Percentiles rank a stretch among this genome's conserved stretches.
These are phyloP conservation scores for Hirtodrosophila cameraria DNA, from an alignment of 2,888 invertebrate species.

Conservation along the genomic window DNA sequence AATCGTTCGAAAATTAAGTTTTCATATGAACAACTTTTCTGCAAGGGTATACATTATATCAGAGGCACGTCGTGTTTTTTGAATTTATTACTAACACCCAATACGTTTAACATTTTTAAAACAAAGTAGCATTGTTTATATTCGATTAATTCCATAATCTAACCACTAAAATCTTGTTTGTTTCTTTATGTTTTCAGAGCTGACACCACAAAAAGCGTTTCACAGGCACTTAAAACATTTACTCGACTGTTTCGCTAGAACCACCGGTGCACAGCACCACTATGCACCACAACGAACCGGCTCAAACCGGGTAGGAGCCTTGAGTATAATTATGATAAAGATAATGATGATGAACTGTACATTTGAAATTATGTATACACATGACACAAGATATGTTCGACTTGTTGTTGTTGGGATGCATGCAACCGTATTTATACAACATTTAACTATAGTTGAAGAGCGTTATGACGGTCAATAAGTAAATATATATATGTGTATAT, in stretches of 20 bases:
- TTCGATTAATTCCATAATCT: no score
- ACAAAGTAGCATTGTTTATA: no score
- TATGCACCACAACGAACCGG: background rate
- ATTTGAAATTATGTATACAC: conserved; percentile 51
- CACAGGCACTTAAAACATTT: conserved; percentile 92
- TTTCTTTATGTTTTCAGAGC: conserved; percentile 85
- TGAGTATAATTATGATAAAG: background rate
- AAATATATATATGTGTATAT: no score
- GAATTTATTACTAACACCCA: no score
- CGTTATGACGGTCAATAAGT: conserved; percentile 3
- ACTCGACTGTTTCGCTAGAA: conserved; percentile 92
- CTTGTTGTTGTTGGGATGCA: conserved; percentile 9
- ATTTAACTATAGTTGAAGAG: conserved; percentile 11
- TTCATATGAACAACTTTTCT: no score
- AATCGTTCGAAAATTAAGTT: no score
- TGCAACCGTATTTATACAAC: conserved; percentile 13
- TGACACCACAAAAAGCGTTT: conserved; percentile 91
- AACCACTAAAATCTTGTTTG: background rate
- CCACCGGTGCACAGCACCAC: conserved; percentile 19
- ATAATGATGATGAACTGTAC: conserved; percentile 30
- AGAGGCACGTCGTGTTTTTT: no score
- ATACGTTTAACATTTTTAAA: no score
- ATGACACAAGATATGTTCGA: conserved; percentile 4
- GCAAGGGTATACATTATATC: no score
- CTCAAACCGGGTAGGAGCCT: background rate